Base-by-base conservation (phyloP, 2,113 vertebrate species). In the Lampris megalopsis region DNA sequence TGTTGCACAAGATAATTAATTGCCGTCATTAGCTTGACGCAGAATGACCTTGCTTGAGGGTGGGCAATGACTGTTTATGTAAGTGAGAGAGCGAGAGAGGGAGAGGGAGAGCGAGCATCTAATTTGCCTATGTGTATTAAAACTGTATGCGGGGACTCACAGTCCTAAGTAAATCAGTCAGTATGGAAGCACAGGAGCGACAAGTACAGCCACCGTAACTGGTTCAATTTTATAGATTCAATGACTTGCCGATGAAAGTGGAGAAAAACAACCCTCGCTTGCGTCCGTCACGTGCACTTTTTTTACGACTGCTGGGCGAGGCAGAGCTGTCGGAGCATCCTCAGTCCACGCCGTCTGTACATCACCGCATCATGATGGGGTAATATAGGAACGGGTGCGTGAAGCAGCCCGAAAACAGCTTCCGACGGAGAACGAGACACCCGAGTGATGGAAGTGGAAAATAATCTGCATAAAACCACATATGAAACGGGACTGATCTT, bases 1-100 rank as follows among this genome's bases (percentile, higher is more conserved):
- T 88, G 83, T 79, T 73, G 77, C 71, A 38, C 57, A 61, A 43
- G 9, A 66, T 87, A 90, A 89, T 90, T 90, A 90, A 91, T 88
- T 75, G 73, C 72, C 53, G 79, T 88, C 84, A 81, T 92, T 84
- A 91, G 78, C 42, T 73, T 57, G 41, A 58, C 2, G 9, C 10
- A 4, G 61, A 59, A 66, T 90, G 83, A 92, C 90, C 87, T 92
- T 90, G 88, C 76, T 82, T 0, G 35, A 0, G 47, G 40, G 37
- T 35, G 40, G 4, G 52, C 9, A 45, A 11, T 4, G 70, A 38
- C 11, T 52, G 63, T 41, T 52, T 38, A 62, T 54, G 11, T 7
- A 10, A 69, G 84, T 73, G 64, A 81, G 64, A 63, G 59, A 2
- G 60, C 76, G 24, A 10, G 45, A 41, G 62, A 10, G 64, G 6